phyloP scores from a whole-genome alignment of 37 sponge, comb jelly and placozoan genomes.

The Cliona cf. orientalis region DNA sequence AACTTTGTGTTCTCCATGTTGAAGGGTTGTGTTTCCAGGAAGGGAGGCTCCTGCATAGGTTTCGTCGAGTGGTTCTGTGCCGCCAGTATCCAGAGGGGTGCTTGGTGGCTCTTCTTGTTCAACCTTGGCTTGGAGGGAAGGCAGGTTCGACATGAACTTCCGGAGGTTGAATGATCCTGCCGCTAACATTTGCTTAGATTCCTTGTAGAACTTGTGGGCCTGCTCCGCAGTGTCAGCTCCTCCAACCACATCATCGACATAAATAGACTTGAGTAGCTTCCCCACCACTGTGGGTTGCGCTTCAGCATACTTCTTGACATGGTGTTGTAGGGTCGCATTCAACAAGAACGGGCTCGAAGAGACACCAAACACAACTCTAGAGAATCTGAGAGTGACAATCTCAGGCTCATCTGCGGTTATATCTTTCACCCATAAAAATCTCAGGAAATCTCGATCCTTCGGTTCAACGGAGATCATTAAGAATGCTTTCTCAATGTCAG shows the following conservation, averaged over 20 bases:
- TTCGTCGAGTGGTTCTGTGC: neutral
- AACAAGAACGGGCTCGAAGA: conserved; percentile 32
- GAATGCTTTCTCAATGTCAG: conserved; percentile 43
- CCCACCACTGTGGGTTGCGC: neutral
- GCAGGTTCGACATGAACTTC: conserved; percentile 13
- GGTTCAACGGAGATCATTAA: conserved; percentile 9
- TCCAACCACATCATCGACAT: conserved; percentile 15
- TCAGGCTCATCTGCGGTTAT: neutral
- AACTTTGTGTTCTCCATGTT: conserved; percentile 27
- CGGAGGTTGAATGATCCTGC: conserved; percentile 18
- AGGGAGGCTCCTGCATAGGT: conserved; percentile 18
- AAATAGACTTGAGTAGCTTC: neutral
- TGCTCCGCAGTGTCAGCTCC: neutral
- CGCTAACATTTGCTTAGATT: neutral
- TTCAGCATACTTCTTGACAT: neutral
- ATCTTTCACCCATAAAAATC: conserved; percentile 35
- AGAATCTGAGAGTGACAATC: conserved; percentile 6
- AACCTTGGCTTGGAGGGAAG: conserved; percentile 1
- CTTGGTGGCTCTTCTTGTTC: neutral
- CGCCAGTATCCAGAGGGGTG: neutral
- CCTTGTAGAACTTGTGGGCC: neutral
- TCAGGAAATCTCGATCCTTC: conserved; percentile 13
- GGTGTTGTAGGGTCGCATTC: conserved; percentile 24
- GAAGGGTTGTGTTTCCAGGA: neutral
- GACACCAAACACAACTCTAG: conserved; percentile 25